Evolutionary conservation across 2,888 invertebrate species (phyloP).

Genomic region (Caenorhabditis sp.): DNA sequence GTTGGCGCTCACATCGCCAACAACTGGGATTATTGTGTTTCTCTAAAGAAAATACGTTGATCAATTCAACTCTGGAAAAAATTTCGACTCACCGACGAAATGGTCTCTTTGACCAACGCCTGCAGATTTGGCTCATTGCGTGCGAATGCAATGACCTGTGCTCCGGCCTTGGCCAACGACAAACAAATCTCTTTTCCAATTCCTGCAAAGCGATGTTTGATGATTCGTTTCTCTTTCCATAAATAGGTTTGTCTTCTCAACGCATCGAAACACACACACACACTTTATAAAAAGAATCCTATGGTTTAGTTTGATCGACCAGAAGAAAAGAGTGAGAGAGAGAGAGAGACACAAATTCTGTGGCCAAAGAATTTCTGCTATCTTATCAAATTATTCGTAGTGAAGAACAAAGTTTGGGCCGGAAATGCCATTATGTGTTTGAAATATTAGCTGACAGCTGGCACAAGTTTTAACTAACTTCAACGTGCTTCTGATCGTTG

Average conservation of each 20-base stretch:
- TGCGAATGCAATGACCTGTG: conserved; percentile 62
- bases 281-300: too few relatives aligned
- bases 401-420: too few relatives aligned
- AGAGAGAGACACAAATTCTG: too few relatives aligned
- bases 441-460: too few relatives aligned
- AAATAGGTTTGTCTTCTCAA: too few relatives aligned
- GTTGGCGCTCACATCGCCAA: conserved; percentile 61
- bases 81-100: conserved; percentile 6
- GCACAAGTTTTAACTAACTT: too few relatives aligned
- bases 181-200: conserved; percentile 58
- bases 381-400: too few relatives aligned
- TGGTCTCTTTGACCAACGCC: conserved; percentile 38
- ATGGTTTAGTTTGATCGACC: neutral
- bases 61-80: neutral
- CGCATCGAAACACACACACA: too few relatives aligned
- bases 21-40: conserved; percentile 44
- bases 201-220: conserved; percentile 23
- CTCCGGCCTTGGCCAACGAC: conserved; percentile 57
- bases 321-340: too few relatives aligned
- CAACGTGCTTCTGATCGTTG: too few relatives aligned
- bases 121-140: conserved; percentile 51
- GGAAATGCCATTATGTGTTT: too few relatives aligned
- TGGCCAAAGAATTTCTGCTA: too few relatives aligned
- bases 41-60: conserved; percentile 40
- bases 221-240: neutral